Conservation (phyloP, 2,797 vertebrate species). For the Phoebastria nigripes region DNA sequence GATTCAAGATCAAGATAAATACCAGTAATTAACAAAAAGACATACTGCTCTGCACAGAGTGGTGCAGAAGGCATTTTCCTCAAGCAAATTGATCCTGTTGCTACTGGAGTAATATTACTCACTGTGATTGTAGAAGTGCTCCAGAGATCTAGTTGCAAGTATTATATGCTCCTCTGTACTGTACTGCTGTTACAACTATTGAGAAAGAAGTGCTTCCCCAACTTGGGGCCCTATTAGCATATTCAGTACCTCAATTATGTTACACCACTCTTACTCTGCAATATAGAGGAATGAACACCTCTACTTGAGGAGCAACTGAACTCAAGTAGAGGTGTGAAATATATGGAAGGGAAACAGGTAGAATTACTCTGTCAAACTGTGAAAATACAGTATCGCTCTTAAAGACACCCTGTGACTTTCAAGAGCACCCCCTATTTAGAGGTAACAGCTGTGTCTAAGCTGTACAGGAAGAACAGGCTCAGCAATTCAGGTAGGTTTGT, state of each 20-base stretch:
- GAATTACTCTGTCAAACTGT: not conserved
- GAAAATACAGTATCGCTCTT: not conserved
- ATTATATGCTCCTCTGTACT: rapidly evolving
- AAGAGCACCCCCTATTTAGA: not conserved
- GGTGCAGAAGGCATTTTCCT: not conserved
- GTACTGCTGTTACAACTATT: not conserved
- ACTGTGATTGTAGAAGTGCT: not conserved
- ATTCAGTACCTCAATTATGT: not conserved
- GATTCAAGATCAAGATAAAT: not conserved
- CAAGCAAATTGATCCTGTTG: not conserved
- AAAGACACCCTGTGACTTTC: not conserved
- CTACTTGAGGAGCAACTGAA: not conserved
- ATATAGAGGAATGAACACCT: rapidly evolving
- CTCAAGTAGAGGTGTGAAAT: rapidly evolving
- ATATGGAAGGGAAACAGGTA: not conserved
- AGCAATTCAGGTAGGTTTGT: not conserved
- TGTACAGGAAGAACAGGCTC: not conserved
- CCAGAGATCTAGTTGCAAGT: not conserved
- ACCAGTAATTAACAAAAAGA: not conserved
- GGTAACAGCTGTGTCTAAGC: not conserved
- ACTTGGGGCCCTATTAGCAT: not conserved
- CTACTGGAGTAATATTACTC: not conserved
- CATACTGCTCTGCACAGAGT: not conserved
- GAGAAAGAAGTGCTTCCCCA: not conserved
- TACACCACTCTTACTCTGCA: not conserved